Conservation (phyloP, 1,140 invertebrate species). For the Nasonia vitripennis region DNA sequence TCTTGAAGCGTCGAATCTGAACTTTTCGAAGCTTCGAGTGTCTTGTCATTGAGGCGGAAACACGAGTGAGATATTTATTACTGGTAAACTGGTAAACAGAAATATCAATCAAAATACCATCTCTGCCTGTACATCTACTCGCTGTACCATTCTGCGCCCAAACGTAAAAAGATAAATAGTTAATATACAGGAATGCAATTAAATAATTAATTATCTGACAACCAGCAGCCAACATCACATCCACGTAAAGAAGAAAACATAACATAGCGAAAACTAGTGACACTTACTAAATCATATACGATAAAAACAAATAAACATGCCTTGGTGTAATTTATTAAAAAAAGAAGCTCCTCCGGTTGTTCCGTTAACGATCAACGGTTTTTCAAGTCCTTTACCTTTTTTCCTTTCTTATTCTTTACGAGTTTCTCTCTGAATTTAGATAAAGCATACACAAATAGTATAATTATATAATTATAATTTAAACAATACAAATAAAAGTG, state of each 20-base stretch:
- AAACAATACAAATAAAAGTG: slow-evolving; percentile 38
- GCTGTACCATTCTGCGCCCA: slow-evolving; percentile 57
- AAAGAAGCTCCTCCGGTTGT: slow-evolving; percentile 61
- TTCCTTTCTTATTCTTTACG: slow-evolving; percentile 46
- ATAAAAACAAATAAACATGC: slow-evolving; percentile 62
- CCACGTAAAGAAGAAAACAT: slow-evolving; percentile 63
- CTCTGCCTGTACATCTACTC: slow-evolving; percentile 59
- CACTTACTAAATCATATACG: slow-evolving; percentile 63
- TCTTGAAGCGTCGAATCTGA: slow-evolving; percentile 27
- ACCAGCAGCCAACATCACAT: slow-evolving; percentile 72
- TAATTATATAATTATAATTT: slow-evolving; percentile 48
- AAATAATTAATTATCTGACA: slow-evolving; percentile 59
- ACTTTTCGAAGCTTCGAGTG: slow-evolving; percentile 22
- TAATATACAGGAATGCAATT: slow-evolving; percentile 47
- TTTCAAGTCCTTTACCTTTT: slow-evolving; percentile 51
- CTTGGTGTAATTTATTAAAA: slow-evolving; percentile 72
- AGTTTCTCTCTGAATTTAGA: slow-evolving; percentile 34
- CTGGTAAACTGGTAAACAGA: slow-evolving; percentile 9
- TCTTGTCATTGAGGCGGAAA: slow-evolving; percentile 40
- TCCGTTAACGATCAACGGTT: slow-evolving; percentile 57
- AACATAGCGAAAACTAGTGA: slow-evolving; percentile 66
- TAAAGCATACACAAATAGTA: slow-evolving; percentile 36
- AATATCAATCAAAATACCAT: slow-evolving; percentile 56
- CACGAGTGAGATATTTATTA: slow-evolving; percentile 45
- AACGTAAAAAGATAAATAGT: slow-evolving; percentile 23